phyloP scores from a whole-genome alignment of 1,140 invertebrate species.

The Sesamia nonagrioides region DNA sequence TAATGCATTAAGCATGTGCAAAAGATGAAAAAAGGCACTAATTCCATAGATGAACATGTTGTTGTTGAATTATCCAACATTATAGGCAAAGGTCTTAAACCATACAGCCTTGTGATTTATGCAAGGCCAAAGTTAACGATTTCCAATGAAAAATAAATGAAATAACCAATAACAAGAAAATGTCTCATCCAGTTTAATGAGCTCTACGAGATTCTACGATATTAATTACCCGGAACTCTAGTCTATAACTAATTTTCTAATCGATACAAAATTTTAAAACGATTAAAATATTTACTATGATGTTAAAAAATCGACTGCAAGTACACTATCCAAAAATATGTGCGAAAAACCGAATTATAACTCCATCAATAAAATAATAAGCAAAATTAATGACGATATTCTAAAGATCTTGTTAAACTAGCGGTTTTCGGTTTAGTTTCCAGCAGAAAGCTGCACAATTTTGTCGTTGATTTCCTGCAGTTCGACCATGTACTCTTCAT shows the following conservation, averaged over 20 bases:
- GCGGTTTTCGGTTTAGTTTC: conserved; percentile 88
- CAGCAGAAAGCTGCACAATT: conserved; percentile 92
- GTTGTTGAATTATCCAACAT: background rate
- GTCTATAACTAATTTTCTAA: background rate
- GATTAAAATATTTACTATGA: background rate
- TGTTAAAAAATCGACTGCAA: background rate
- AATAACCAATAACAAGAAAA: background rate
- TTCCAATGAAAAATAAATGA: conserved; percentile 1
- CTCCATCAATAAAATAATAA: background rate
- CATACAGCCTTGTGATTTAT: background rate
- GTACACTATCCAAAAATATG: background rate
- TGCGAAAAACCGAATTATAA: conserved; percentile 18
- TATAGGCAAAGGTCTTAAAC: background rate
- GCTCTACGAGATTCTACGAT: background rate
- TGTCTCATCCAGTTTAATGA: conserved; percentile 17
- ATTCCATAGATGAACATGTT: conserved; percentile 7
- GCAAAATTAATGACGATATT: background rate
- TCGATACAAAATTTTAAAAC: background rate
- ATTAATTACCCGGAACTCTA: background rate
- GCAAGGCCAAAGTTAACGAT: background rate
- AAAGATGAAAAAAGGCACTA: background rate
- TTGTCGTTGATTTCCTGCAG: conserved; percentile 91
- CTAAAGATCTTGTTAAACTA: background rate
- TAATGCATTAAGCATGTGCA: background rate
- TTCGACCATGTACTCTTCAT: conserved; percentile 91